Evolutionary conservation across 2,797 vertebrate species (phyloP), one percentile per base, ranked within the genome.

Genomic region (Sebastes reedi): DNA sequence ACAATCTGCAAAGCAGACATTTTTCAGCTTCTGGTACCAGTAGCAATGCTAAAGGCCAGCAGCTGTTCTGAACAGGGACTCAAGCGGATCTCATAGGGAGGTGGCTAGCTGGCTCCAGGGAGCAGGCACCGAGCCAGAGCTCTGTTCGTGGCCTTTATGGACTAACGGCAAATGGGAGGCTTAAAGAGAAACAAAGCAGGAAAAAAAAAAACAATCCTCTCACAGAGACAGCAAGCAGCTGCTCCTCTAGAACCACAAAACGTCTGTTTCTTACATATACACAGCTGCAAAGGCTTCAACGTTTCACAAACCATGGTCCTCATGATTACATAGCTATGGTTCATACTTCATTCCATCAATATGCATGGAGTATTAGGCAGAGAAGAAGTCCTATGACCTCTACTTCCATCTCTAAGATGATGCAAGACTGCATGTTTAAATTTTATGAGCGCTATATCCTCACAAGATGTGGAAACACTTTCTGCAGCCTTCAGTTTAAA

Each of bases 171-270:
- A 94, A 94, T 85, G 85, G 86, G 81, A 83, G 89, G 91, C 86
- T 94, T 89, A 92, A 75, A 88, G 72, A 84, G 62, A 77, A 86
- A 95, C 92, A 95, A 94, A 91, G 90, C 79, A 75, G 75, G 75
- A 61, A 50, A 62, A 68, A 83, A 8, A 80, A 84, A 8, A 62
- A 67, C 86, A 88, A 85, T 86, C 77, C 86, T 88, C 75, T 88
- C 74, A 82, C 76, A 85, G 86, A 90, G 87, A 94, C 80, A 86
- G 81, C 72, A 62, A 81, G 79, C 95, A 96, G 95, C 94, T 96
- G 95, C 90, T 93, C 70, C 84, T 90, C 77, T 73, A 84, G 18
- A 90, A 89, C 81, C 75, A 80, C 81, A 86, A 87, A 90, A 87
- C 84, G 81, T 64, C 72, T 52, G 60, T 81, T 84, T 82, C 80